Evolutionary conservation across 2,113 vertebrate genomes (phyloP).

Genomic region (Gopherus flavomarginatus): DNA sequence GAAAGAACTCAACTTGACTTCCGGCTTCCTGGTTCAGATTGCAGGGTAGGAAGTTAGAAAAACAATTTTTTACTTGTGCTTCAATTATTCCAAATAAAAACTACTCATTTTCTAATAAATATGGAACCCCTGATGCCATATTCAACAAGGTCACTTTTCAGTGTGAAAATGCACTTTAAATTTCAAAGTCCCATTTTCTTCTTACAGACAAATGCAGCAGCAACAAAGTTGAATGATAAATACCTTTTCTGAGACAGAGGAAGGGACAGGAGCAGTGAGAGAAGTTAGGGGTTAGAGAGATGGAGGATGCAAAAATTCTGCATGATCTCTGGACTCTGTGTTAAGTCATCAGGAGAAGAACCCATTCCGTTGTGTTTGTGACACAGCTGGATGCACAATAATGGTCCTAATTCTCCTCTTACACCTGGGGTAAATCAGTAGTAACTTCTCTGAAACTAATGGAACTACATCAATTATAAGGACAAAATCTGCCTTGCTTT

Average conservation of each 20-base stretch:
- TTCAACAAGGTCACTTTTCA: slow-evolving; percentile 45
- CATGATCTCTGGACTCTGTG: not conserved
- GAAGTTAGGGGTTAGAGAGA: not conserved
- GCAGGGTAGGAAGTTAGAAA: not conserved
- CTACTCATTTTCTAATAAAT: slow-evolving; percentile 35
- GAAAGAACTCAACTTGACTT: slow-evolving; percentile 1
- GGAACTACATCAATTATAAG: not conserved
- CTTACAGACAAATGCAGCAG: not conserved
- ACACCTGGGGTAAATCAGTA: not conserved
- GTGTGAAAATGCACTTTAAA: not conserved
- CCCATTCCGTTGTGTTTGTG: not conserved
- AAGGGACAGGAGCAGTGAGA: not conserved
- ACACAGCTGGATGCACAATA: not conserved
- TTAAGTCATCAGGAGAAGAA: not conserved
- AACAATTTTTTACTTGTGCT: not conserved
- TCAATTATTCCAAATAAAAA: slow-evolving; percentile 31
- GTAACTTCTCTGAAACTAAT: not conserved
- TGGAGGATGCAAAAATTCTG: not conserved
- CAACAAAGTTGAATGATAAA: not conserved
- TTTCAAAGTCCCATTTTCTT: not conserved
- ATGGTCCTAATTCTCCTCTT: not conserved
- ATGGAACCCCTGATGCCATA: not conserved
- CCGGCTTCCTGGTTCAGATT: not conserved
- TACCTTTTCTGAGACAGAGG: not conserved
- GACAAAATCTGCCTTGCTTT: not conserved